Base-by-base conservation (phyloP, 2,888 invertebrate genomes). In the Autographa gamma region DNA sequence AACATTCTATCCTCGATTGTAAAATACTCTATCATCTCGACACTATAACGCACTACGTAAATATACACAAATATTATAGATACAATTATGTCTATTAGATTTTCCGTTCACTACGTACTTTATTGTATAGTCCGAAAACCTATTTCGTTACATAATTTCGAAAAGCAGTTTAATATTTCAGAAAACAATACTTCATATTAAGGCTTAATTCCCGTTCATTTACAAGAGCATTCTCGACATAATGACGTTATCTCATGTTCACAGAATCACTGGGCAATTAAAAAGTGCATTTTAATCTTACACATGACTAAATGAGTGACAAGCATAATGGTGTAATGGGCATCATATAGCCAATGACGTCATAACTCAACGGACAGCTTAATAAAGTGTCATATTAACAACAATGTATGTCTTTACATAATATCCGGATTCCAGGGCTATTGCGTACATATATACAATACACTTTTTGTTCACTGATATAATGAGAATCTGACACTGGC, bases 261-360 rank as follows among this genome's bases (percentile, higher is more conserved):
- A n/a, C n/a, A 48, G 48, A 48, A 48, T 48, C 48, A 48, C n/a
- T 48, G 48, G n/a, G n/a, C 48, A 48, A 48, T 48, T n/a, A 48
- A 48, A 48, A 48, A 48, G 48, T 48, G 3, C n/a, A 48, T 48
- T n/a, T 48, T 48, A 48, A 48, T 48, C 48, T 48, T 48, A n/a
- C 16, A 48, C 2, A 48, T n/a, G 48, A 48, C n/a, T n/a, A n/a
- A 5, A 16, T n/a, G 48, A 48, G n/a, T 48, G 48, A 48, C 48
- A 48, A 48, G n/a, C 1, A n/a, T 48, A 48, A 48, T n/a, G n/a
- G n/a, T 7, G 1, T 48, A 48, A 48, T 48, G n/a, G n/a, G 48
- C n/a, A n/a, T 48, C 48, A 48, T 48, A 48, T 48, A n/a, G n/a
- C 48, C 48, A 48, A 6, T 48, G 48, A 48, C n/a, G 48, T 48